Percentiles rank a stretch among this genome's conserved stretches.
Evolutionary conservation across 2,888 invertebrate species (phyloP).

Genomic region (Apamea epomidion): DNA sequence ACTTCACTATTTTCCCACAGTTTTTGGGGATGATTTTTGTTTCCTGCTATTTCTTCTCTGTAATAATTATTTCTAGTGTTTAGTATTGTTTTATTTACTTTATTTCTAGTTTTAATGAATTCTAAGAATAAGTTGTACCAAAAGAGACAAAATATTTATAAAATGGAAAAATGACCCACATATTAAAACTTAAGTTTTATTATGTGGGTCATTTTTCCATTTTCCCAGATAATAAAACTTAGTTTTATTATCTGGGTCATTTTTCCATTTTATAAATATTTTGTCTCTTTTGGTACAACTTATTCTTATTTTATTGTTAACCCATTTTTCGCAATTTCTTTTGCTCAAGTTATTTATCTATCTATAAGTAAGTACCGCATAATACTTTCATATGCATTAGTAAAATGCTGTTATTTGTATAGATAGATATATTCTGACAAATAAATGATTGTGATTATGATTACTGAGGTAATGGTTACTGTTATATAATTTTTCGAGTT

Average conservation of each 20-base stretch:
- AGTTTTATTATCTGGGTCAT: not conserved
- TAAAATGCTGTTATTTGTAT: too few species aligned
- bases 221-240: too few species aligned
- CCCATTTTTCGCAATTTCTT: not conserved
- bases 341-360: not conserved
- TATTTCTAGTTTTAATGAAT: not conserved
- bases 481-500: too few species aligned
- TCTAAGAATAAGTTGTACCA: too few species aligned
- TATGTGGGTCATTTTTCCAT: too few species aligned
- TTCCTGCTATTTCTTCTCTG: not conserved
- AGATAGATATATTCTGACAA: too few species aligned
- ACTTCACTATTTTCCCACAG: not conserved
- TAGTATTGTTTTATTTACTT: not conserved
- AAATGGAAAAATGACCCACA: too few species aligned
- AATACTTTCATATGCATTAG: too few species aligned
- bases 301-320: not conserved
- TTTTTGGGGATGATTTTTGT: not conserved
- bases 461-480: too few species aligned
- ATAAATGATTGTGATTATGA: too few species aligned
- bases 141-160: too few species aligned
- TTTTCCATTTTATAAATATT: not conserved
- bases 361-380: not conserved
- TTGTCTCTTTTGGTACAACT: not conserved
- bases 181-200: too few species aligned
- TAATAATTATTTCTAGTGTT: not conserved